phyloP scores from a whole-genome alignment of 2,888 invertebrate genomes.

The Pyrocoelia pectoralis region DNA sequence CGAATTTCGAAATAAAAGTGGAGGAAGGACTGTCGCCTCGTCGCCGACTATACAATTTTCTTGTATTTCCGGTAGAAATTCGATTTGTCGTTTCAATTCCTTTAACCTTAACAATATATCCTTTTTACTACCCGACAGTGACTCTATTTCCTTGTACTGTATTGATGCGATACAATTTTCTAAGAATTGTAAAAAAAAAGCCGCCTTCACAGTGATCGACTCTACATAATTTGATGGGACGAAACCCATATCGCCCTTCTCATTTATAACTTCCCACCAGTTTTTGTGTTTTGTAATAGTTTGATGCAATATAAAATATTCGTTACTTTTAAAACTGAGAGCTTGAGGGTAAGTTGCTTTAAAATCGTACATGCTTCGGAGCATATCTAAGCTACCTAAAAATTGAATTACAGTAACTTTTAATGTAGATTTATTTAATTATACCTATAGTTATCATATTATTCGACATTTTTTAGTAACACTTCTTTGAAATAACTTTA shows the following conservation, averaged over 20 bases:
- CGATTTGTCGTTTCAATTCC: constrained; percentile 72
- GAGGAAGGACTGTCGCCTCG: constrained; percentile 49
- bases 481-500: neutral
- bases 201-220: constrained; percentile 76
- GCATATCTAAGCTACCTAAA: constrained; percentile 80
- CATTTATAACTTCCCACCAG: constrained; percentile 90
- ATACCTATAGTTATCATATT: constrained; percentile 33
- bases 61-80: constrained; percentile 52
- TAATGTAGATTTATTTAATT: no score
- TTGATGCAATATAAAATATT: constrained; percentile 82
- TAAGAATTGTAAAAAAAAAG: constrained; percentile 75
- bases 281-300: constrained; percentile 81
- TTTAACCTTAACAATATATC: constrained; percentile 68
- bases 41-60: constrained; percentile 49
- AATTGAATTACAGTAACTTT: constrained; percentile 12
- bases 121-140: constrained; percentile 62
- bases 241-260: constrained; percentile 82
- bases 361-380: constrained; percentile 84
- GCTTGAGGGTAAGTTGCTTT: constrained; percentile 86
- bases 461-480: constrained; percentile 30
- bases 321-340: constrained; percentile 80
- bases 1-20: constrained; percentile 53
- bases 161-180: constrained; percentile 70
- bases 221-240: constrained; percentile 89
- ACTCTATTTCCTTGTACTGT: constrained; percentile 47